A percentile compares a stretch with the other conserved stretches of the same genome.
These are phyloP conservation scores for Syndactyla subalaris DNA, from an alignment of 2,797 vertebrate species.

Conservation along the genomic window DNA sequence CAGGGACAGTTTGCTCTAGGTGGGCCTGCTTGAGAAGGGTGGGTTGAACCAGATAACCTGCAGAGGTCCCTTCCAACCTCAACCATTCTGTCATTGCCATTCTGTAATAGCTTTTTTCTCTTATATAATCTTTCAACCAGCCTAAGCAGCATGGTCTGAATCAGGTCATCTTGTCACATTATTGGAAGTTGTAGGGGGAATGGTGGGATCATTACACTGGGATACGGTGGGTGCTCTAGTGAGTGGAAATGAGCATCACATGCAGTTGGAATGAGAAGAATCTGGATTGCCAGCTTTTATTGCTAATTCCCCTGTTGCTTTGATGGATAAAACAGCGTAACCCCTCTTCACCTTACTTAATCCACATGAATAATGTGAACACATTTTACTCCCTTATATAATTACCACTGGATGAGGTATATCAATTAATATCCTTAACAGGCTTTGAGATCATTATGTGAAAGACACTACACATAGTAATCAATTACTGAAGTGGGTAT, in stretches of 20 bases:
- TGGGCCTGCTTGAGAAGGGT: not conserved
- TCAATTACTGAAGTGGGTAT: not conserved
- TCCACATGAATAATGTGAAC: not conserved
- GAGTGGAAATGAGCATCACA: rapidly evolving
- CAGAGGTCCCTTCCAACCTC: not conserved
- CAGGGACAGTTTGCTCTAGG: not conserved
- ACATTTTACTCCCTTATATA: not conserved
- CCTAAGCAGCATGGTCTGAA: not conserved
- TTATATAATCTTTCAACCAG: not conserved
- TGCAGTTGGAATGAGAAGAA: not conserved
- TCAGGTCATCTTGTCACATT: not conserved
- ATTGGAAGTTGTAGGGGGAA: not conserved
- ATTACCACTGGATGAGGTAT: not conserved
- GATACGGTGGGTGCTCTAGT: not conserved
- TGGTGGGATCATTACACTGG: not conserved
- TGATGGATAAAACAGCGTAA: not conserved
- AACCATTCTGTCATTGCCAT: not conserved
- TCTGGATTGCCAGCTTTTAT: not conserved
- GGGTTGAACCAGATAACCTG: not conserved
- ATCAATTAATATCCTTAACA: not conserved
- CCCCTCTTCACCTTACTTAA: not conserved
- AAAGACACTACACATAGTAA: not conserved
- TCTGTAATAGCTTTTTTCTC: not conserved
- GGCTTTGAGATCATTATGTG: not conserved
- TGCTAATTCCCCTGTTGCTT: not conserved